Percentiles rank a stretch among this genome's conserved stretches.
phyloP scores from a whole-genome alignment of 2,113 vertebrate genomes.

The Hippolais icterina region DNA sequence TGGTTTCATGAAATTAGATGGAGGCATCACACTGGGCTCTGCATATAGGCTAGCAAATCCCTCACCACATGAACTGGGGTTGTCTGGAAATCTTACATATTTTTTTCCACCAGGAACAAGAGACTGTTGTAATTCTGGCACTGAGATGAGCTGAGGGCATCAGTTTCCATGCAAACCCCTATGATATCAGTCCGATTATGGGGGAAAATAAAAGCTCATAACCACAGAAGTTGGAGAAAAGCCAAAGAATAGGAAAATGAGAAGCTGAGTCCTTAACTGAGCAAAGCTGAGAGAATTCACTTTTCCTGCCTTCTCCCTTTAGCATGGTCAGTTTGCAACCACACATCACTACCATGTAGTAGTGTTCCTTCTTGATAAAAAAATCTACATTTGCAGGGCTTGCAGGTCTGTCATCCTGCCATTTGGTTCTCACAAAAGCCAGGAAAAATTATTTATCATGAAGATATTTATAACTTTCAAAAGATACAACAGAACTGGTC shows the following conservation, averaged over 20 bases:
- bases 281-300: neutral
- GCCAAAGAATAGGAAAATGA: neutral
- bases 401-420: neutral
- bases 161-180: neutral
- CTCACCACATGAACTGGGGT: neutral
- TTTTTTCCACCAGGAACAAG: constrained; percentile 39
- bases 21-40: neutral
- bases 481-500: neutral
- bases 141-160: constrained; percentile 10
- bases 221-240: neutral
- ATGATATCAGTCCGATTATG: constrained; percentile 23
- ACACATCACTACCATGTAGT: fast-evolving
- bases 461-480: neutral
- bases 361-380: neutral
- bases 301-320: neutral
- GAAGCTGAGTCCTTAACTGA: neutral
- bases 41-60: neutral
- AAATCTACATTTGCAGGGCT: neutral
- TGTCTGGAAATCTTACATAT: neutral
- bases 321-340: neutral
- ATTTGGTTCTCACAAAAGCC: neutral
- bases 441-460: neutral
- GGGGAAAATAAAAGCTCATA: neutral
- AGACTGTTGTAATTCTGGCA: constrained; percentile 23
- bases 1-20: neutral